Evolutionary conservation across 1,140 invertebrate genomes (phyloP).

Genomic region (Cryptotermes secundus): DNA sequence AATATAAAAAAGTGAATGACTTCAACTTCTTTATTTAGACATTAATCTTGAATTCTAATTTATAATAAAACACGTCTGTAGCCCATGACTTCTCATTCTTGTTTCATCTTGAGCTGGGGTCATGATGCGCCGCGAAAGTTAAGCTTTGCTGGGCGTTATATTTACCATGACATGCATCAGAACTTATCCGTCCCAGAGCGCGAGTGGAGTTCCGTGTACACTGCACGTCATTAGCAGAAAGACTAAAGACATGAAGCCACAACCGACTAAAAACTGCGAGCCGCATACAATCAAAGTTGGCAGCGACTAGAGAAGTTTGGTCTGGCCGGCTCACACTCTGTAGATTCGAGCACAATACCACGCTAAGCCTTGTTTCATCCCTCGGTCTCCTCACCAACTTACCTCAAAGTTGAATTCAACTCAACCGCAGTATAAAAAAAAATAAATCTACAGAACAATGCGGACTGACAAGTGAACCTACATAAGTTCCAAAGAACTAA

Average conservation of each 20-base stretch:
- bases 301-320: background rate
- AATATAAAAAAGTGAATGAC: no score
- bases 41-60: no score
- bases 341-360: background rate
- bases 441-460: background rate
- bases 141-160: background rate
- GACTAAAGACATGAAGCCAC: background rate
- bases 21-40: no score
- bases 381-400: background rate
- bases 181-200: background rate
- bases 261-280: background rate
- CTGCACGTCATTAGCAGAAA: background rate
- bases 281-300: background rate
- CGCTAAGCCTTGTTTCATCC: slow-evolving; percentile 3
- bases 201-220: background rate
- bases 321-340: background rate
- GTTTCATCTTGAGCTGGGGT: no score
- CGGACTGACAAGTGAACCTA: background rate
- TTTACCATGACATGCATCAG: background rate
- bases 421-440: background rate
- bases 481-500: background rate
- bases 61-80: no score
- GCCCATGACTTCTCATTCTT: no score
- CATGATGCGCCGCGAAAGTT: no score
- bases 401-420: background rate